Evolutionary conservation across 2,113 vertebrate species (phyloP), one percentile per base, ranked within the genome.

Genomic region (Otolemur garnettii): DNA sequence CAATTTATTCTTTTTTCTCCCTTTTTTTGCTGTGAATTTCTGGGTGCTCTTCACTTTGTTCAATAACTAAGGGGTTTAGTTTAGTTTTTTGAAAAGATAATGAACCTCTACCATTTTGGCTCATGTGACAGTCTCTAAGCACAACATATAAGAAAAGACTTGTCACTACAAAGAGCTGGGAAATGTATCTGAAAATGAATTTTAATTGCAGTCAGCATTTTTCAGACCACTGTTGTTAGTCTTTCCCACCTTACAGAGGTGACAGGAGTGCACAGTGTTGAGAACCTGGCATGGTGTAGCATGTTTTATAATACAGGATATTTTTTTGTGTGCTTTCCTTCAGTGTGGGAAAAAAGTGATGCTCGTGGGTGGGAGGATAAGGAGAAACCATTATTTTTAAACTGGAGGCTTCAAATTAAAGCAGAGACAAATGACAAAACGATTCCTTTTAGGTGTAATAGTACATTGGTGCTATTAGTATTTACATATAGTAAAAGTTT

Each of bases 111-210:
- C 38, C 17, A 18, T 87, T 90, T 95, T 80, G n/a, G 42, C 21
- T 6, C 42, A 10, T 1, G 10, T 77, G 53, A 12, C 7, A 60
- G n/a, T 64, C 13, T 50, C 89, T 7, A 35, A 78, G 18, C 4
- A 42, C n/a, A 38, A 92, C 55, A 90, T 86, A 75, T 53, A 42
- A 86, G 42, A 78, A 79, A 82, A 69, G 6, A 26, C 21, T 33
- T 80, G 17, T 79, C 33, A 62, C 28, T 35, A 33, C 18, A 72
- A 71, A 80, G 21, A 93, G 2, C 45, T 69, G 1, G 57, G 28
- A 81, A 94, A 64, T 62, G 19, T 64, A 38, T 50, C 72, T 96
- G 72, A 93, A 95, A 96, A 87, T 82, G 45, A 93, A 85, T 21
- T 64, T 66, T 82, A 87, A 79, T 75, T 79, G 15, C 1, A 60